Percentiles rank a stretch among this genome's conserved stretches.
These are phyloP conservation scores for Rhea americana DNA, from an alignment of 2,113 vertebrate genomes.

Conservation along the genomic window DNA sequence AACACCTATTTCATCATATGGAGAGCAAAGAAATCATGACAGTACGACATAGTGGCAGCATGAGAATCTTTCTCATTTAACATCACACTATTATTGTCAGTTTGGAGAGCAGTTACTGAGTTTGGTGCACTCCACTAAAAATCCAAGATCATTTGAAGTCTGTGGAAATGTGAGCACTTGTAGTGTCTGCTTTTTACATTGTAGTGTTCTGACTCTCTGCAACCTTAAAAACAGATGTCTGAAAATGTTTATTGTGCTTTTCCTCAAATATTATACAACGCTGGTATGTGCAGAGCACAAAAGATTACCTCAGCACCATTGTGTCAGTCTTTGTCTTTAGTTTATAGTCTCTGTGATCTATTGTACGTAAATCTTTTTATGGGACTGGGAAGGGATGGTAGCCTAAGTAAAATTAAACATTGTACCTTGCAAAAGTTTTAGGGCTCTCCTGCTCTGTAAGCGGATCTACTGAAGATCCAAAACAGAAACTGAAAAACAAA, in stretches of 20 bases:
- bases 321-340: conserved; percentile 64
- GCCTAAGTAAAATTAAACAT: conserved; percentile 64
- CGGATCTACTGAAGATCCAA: not conserved
- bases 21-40: conserved; percentile 15
- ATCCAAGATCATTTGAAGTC: conserved; percentile 55
- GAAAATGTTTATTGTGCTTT: conserved; percentile 71
- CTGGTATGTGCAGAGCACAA: conserved; percentile 49
- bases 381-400: conserved; percentile 62
- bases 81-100: not conserved
- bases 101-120: conserved; percentile 13
- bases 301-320: conserved; percentile 67
- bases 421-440: conserved; percentile 46
- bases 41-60: not conserved
- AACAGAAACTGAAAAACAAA: conserved; percentile 43
- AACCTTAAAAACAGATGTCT: conserved; percentile 80
- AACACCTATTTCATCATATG: not conserved
- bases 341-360: conserved; percentile 71
- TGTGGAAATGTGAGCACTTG: conserved; percentile 54
- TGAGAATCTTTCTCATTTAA: conserved; percentile 27
- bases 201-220: conserved; percentile 45
- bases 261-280: conserved; percentile 55
- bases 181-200: conserved; percentile 70
- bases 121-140: conserved; percentile 42
- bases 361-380: conserved; percentile 73
- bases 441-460: conserved; percentile 37